A percentile compares a stretch with the other conserved stretches of the same genome.
Conservation (phyloP, 2,888 invertebrate genomes). For the Pollenia amentaria region DNA sequence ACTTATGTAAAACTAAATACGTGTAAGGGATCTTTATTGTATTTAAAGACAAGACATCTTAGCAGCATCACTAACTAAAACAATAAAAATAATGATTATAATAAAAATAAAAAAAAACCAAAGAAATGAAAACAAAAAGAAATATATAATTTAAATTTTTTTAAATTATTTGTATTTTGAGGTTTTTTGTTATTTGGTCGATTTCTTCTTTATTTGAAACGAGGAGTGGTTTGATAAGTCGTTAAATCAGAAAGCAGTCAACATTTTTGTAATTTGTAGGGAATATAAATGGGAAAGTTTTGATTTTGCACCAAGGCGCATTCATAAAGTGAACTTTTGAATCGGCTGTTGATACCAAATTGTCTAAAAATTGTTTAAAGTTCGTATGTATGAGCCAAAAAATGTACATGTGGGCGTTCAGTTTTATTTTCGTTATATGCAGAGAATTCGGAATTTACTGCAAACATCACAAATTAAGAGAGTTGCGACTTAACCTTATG, state of each 20-base stretch:
- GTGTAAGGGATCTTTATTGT: slow-evolving; percentile 16
- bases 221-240: slow-evolving; percentile 18
- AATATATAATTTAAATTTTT: slow-evolving; percentile 43
- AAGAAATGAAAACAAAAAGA: slow-evolving; percentile 35
- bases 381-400: too few relatives aligned
- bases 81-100: slow-evolving; percentile 26
- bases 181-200: slow-evolving; percentile 37
- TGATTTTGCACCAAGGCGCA: too few relatives aligned
- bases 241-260: neutral
- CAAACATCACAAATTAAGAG: too few relatives aligned
- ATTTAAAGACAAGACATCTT: slow-evolving; percentile 44
- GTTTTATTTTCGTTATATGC: too few relatives aligned
- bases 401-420: too few relatives aligned
- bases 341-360: too few relatives aligned
- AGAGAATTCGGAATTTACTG: too few relatives aligned
- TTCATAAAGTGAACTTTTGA: too few relatives aligned
- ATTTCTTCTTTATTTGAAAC: slow-evolving; percentile 2
- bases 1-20: neutral
- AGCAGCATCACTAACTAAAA: slow-evolving; percentile 55
- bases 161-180: slow-evolving; percentile 38
- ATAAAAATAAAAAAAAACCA: slow-evolving; percentile 37
- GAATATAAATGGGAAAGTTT: neutral
- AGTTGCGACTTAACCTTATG: too few relatives aligned
- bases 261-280: neutral
- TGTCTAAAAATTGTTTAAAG: too few relatives aligned